Evolutionary conservation across 1,140 invertebrate species (phyloP), one percentile per base, ranked within the genome.

Genomic region (Choristoneura fumiferana): DNA sequence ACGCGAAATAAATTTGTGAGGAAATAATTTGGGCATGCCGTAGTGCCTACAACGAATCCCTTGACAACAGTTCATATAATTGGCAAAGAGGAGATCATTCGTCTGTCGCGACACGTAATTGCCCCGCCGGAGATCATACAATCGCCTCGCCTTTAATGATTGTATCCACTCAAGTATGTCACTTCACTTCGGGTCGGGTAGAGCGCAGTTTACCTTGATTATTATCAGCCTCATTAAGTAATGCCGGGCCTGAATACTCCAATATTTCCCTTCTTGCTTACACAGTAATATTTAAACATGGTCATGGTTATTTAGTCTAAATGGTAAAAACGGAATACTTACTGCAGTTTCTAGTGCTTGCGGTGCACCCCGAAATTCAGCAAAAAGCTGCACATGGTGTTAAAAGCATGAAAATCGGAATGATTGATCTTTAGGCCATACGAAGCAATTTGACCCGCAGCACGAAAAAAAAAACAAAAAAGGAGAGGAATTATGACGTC

Each of bases 21-120:
- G 12, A 15, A 39, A 39, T 39, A 8, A 39, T 39, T 39, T 10
- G 37, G 13, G 37, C 37, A 13, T 39, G 14, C 37, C 37, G n/a
- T 8, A 14, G 4, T 2, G 37, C 14, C 37, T 39, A 5, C 0
- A 17, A 9, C 17, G 39, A 43, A 43, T 43, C 15, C 0, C 15
- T 39, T 39, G 37, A 29, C 8, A 9, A 40, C 38, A 17, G 39
- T 43, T 43, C 39, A 17, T 9, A 43, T 43, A 43, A 43, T 43
- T 15, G 40, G 40, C 40, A 43, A 43, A 18, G 17, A 43, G 40
- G 17, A 43, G 40, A 43, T 43, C 6, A 43, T 43, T 43, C 17
- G 40, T 9, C 17, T 43, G 17, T 14, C 17, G 40, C 17, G 40
- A 43, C 40, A 43, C 15, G 14, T 22, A 43, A 43, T 43, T 43